Evolutionary conservation across 2,888 invertebrate species (phyloP).

Genomic region (Drosophila phalerata): DNA sequence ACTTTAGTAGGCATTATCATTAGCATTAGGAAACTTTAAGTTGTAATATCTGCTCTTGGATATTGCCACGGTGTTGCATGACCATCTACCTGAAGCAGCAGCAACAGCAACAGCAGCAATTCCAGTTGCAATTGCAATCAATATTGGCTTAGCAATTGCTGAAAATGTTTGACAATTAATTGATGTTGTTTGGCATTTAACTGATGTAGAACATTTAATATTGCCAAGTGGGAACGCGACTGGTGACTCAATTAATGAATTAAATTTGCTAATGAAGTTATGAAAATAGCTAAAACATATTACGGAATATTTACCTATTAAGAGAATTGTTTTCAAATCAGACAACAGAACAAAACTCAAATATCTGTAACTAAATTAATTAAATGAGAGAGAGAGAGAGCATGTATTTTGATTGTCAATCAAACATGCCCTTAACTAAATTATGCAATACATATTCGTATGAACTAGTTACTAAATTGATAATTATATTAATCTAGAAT

Average conservation of each 20-base stretch:
- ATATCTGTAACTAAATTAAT: too few species aligned
- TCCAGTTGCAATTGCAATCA: slow-evolving; percentile 40
- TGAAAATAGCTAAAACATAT: not conserved
- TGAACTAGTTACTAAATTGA: too few species aligned
- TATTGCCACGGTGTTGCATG: slow-evolving; percentile 18
- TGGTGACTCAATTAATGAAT: slow-evolving; percentile 43
- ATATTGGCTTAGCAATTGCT: slow-evolving; percentile 58
- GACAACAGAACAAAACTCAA: too few species aligned
- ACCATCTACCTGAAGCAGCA: slow-evolving; percentile 15
- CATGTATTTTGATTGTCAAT: too few species aligned
- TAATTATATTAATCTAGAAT: too few species aligned
- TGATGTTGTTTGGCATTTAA: slow-evolving; percentile 38
- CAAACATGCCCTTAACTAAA: too few species aligned
- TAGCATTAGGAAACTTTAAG: slow-evolving; percentile 74
- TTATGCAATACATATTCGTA: too few species aligned
- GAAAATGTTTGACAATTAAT: slow-evolving; percentile 64
- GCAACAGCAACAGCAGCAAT: not conserved
- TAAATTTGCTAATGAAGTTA: not conserved
- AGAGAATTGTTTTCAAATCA: too few species aligned
- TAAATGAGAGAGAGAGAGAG: too few species aligned
- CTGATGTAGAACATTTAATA: slow-evolving; percentile 13
- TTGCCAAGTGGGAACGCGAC: slow-evolving; percentile 10
- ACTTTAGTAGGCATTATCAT: slow-evolving; percentile 76
- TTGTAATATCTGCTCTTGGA: slow-evolving; percentile 52
- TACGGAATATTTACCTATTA: too few species aligned